These are phyloP conservation scores for Clivina fossor DNA, from an alignment of 2,888 invertebrate genomes.

Conservation along the genomic window DNA sequence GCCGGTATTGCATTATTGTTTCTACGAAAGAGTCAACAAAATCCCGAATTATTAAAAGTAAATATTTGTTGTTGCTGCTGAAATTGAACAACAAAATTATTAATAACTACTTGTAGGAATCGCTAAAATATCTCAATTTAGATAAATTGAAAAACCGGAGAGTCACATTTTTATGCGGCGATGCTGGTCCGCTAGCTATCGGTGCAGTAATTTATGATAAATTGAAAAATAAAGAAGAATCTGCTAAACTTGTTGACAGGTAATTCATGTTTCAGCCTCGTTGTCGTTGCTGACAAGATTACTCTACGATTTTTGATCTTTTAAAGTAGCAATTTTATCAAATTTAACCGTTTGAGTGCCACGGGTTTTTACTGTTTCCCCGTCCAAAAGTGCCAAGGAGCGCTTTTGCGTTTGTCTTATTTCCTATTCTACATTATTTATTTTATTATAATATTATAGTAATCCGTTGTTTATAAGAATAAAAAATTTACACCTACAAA, in stretches of 20 bases:
- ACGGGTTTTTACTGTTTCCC: too few species aligned
- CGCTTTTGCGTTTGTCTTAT: too few species aligned
- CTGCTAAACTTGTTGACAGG: slow-evolving; percentile 57
- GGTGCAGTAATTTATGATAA: slow-evolving; percentile 62
- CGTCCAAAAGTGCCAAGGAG: too few species aligned
- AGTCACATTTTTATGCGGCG: slow-evolving; percentile 70
- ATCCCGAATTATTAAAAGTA: slow-evolving; percentile 46
- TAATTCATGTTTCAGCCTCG: too few species aligned
- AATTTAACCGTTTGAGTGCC: too few species aligned
- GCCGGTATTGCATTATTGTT: slow-evolving; percentile 70
- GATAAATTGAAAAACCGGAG: slow-evolving; percentile 54
- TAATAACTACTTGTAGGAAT: slow-evolving; percentile 49
- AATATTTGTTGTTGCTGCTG: slow-evolving; percentile 7
- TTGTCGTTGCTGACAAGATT: neutral
- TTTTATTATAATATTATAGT: too few species aligned
- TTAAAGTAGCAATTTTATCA: slow-evolving; percentile 25
- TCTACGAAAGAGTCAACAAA: slow-evolving; percentile 53
- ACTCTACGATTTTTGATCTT: slow-evolving; percentile 10
- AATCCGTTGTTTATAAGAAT: too few species aligned
- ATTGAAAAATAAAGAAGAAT: slow-evolving; percentile 58
- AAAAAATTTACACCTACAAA: too few species aligned
- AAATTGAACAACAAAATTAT: neutral
- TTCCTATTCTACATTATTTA: too few species aligned
- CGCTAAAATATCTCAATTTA: slow-evolving; percentile 53
- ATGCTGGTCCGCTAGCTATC: slow-evolving; percentile 66